Base-by-base conservation (phyloP, 1,140 invertebrate genomes). In the Nephila pilipes region DNA sequence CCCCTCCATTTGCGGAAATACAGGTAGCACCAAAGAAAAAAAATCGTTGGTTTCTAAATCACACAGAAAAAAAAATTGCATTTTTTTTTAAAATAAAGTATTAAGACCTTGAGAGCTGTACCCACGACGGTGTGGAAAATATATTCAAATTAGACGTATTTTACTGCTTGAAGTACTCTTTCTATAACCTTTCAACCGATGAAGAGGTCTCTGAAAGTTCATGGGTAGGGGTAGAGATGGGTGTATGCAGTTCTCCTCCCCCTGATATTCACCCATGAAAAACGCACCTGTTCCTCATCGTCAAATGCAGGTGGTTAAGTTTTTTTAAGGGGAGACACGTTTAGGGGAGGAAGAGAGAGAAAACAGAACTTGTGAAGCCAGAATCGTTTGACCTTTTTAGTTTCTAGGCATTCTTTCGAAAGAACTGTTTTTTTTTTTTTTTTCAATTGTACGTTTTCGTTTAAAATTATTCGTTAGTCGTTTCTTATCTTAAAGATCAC, bases 201-300 rank as follows among this genome's bases (percentile, higher is more conserved):
- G 63, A n/a, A 65, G 63, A 65, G 63, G 63, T 65, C n/a, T 60
- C 20, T 22, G 16, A 60, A 60, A 60, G 58, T 60, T 60, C 58
- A 60, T 60, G 58, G 58, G 58, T 60, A 60, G 58, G 58, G 58
- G 20, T 60, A 22, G 58, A 20, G 22, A 60, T 60, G 16, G 58
- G 58, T 22, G 22, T 12, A n/a, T 25, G 5, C 63, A 18, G 46
- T 10, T 58, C 57, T 58, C 0, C 60, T 63, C 29, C 29, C 29
- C 65, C 25, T 32, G 16, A 22, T 60, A 60, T 29, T 69, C 32
- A 29, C 25, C 65, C 65, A 75, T 16, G 65, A 75, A 75, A 75
- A 75, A 36, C 25, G 65, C 65, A 75, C 69, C 69, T 32, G 69
- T 65, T 65, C 63, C 4, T 22, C 63, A 65, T 65, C 63, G 63